These are phyloP conservation scores for Brachionus manjavacas DNA, from an alignment of 1,140 invertebrate species.

Conservation along the genomic window DNA sequence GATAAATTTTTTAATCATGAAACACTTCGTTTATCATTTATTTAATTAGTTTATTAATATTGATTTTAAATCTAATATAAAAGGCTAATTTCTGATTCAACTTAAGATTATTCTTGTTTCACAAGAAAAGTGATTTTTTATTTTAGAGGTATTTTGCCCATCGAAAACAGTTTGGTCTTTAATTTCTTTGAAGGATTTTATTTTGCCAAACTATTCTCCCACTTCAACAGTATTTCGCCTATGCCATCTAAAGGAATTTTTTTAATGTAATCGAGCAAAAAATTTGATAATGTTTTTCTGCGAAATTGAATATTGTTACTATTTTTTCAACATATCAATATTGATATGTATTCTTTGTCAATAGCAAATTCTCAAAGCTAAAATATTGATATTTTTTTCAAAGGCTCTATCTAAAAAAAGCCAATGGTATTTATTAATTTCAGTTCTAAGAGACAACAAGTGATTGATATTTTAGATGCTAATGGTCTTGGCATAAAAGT, in stretches of 20 bases:
- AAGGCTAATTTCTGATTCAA: neutral
- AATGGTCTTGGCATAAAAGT: neutral
- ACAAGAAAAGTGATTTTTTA: neutral
- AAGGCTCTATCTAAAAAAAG: too few relatives aligned
- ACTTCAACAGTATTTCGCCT: neutral
- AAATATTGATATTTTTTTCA: neutral
- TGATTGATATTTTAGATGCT: neutral
- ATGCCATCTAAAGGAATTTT: neutral
- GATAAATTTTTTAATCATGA: neutral
- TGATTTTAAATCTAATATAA: slow-evolving; percentile 1
- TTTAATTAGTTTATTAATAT: slow-evolving; percentile 23
- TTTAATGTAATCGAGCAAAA: neutral
- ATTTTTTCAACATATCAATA: neutral
- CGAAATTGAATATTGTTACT: neutral
- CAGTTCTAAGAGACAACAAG: neutral
- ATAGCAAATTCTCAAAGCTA: neutral
- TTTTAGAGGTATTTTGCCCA: neutral
- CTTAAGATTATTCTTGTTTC: neutral
- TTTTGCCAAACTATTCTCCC: neutral
- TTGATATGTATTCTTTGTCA: neutral
- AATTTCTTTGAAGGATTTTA: neutral
- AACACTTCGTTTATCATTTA: neutral
- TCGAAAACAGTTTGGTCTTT: neutral
- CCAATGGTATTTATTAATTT: too few relatives aligned
- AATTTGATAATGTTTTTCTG: neutral